These are phyloP conservation scores for Melieria omissa DNA, from an alignment of 2,888 invertebrate genomes.

Conservation along the genomic window DNA sequence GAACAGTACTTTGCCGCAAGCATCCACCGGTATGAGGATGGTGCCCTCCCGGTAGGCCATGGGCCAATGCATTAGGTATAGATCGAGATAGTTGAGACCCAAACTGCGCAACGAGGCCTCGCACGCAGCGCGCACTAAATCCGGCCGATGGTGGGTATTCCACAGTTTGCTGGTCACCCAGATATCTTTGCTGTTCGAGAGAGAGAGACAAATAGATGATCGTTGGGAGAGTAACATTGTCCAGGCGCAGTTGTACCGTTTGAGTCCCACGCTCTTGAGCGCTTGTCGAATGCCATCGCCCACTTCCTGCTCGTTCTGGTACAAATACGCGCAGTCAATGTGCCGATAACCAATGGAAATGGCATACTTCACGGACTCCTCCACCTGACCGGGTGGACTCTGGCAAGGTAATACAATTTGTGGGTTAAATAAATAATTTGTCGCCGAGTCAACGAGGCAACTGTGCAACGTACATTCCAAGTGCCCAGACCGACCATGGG, in stretches of 20 bases:
- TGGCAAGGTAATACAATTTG: constrained; percentile 32
- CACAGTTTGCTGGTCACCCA: constrained; percentile 85
- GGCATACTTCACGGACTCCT: constrained; percentile 77
- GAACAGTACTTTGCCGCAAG: constrained; percentile 71
- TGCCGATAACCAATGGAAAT: constrained; percentile 83
- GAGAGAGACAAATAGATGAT: not conserved
- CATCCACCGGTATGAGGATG: constrained; percentile 72
- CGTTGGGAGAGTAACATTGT: not conserved
- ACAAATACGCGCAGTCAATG: constrained; percentile 78
- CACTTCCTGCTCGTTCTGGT: constrained; percentile 80
- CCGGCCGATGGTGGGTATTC: constrained; percentile 87
- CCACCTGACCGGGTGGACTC: constrained; percentile 75
- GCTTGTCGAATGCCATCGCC: constrained; percentile 76
- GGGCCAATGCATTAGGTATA: constrained; percentile 94
- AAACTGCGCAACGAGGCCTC: constrained; percentile 77
- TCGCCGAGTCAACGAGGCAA: not conserved
- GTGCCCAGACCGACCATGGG: constrained; percentile 83
- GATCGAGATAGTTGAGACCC: constrained; percentile 81
- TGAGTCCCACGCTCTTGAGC: constrained; percentile 74
- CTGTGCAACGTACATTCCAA: constrained; percentile 74
- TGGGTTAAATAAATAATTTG: not conserved
- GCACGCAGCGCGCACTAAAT: constrained; percentile 78
- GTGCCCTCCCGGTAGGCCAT: constrained; percentile 83
- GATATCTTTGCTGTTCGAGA: constrained; percentile 69
- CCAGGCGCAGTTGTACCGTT: constrained; percentile 66